A percentile compares a stretch with the other conserved stretches of the same genome.
Conservation (phyloP, 2,797 vertebrate species). For the Paedocypris micromegethes region DNA sequence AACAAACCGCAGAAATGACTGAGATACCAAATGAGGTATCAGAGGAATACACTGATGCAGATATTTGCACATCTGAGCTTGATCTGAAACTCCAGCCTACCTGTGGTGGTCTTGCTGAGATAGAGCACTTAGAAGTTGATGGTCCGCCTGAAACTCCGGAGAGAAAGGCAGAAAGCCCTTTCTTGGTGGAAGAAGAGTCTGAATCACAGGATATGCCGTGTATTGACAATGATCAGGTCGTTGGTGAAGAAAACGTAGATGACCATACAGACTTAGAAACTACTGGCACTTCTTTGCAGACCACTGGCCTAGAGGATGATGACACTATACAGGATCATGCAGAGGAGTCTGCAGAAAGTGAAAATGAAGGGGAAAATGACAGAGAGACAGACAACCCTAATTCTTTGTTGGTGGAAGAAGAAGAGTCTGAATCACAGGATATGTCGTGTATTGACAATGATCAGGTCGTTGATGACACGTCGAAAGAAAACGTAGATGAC, state of each 20-base stretch:
- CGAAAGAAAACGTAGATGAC: constrained; percentile 39
- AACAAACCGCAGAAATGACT: constrained; percentile 30
- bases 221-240: constrained; percentile 30
- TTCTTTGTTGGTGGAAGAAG: neutral
- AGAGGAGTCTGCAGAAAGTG: constrained; percentile 52
- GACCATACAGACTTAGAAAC: constrained; percentile 38
- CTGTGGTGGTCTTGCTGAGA: constrained; percentile 39
- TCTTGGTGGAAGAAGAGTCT: neutral
- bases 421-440: constrained; percentile 26
- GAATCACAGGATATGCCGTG: constrained; percentile 37
- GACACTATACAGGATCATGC: constrained; percentile 25
- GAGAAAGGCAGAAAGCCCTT: constrained; percentile 37
- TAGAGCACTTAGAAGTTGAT: constrained; percentile 55
- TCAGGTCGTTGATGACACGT: constrained; percentile 7
- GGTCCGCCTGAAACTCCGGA: constrained; percentile 20
- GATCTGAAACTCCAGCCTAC: constrained; percentile 34
- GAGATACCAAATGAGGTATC: constrained; percentile 32
- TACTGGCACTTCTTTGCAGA: constrained; percentile 32
- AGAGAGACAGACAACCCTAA: constrained; percentile 37
- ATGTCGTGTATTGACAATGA: constrained; percentile 35
- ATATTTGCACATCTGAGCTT: constrained; percentile 38
- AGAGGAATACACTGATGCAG: constrained; percentile 34
- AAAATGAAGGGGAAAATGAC: constrained; percentile 12
- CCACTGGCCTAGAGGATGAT: constrained; percentile 31
- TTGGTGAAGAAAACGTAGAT: constrained; percentile 33